Evolutionary conservation across 2,113 vertebrate species (phyloP), one percentile per base, ranked within the genome.

Genomic region (Pholis gunnellus): DNA sequence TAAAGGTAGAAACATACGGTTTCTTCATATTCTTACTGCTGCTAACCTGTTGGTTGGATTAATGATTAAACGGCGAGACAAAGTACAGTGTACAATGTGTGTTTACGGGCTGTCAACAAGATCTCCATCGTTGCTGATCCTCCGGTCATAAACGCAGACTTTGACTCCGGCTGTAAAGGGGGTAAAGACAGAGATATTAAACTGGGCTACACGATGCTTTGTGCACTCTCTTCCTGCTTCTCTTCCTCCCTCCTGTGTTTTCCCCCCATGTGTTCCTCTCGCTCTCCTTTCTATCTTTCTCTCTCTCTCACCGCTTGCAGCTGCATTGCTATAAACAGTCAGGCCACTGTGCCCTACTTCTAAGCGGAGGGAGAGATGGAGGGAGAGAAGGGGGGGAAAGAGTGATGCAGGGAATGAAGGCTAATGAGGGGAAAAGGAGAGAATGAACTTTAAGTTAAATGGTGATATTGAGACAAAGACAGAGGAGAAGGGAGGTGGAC

Each of bases 341-440:
- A 48, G 90, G 89, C 89, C 91, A 84, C 92, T 91, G 92, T 94
- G 93, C 86, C 92, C 93, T 94, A 93, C 86, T 92, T 94, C 86
- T 85, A 82, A 88, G 73, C 11, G 31, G 54, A 84, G 72, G 1
- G 15, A 73, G 81, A 79, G 81, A 79, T 15, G 69, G 72, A 68
- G 69, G 66, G 86, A 81, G 73, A 84, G n/a, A n/a, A n/a, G 67
- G 52, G 74, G 64, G 38, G 83, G 72, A 78, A 72, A 73, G 80
- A 80, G 67, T n/a, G 79, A 89, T 75, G 54, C 79, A 57, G 69
- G 68, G 82, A 75, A 36, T 63, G 82, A 81, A 83, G 78, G 81
- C 79, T 85, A 88, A 85, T 87, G 75, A 91, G 87, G 81, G 72
- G 57, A 18, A 70, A 64, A 76, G 25, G 11, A 68, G 42, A 65